phyloP scores from a whole-genome alignment of 2,113 vertebrate species.

The Trochalopteron elliotii region DNA sequence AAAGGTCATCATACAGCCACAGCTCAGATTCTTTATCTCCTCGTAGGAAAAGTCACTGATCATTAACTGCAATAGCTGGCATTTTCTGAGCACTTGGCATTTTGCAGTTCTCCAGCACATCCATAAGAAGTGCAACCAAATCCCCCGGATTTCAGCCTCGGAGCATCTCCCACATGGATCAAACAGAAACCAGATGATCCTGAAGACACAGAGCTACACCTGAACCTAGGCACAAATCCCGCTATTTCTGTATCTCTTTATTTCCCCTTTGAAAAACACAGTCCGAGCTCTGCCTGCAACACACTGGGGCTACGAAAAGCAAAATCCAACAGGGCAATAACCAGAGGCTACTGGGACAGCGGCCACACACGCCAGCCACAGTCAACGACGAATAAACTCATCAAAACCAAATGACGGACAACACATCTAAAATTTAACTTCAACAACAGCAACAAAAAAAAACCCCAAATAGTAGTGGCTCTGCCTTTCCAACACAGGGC shows the following conservation, averaged over 20 bases:
- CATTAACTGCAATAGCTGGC: not conserved
- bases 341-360: not conserved
- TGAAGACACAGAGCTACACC: not conserved
- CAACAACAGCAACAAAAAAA: not conserved
- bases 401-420: not conserved
- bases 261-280: not conserved
- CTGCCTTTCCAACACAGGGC: not conserved
- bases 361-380: not conserved
- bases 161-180: not conserved
- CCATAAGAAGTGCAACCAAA: not conserved
- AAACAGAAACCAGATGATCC: not conserved
- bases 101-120: not conserved
- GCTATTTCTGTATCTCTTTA: not conserved
- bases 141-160: not conserved
- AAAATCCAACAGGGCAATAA: not conserved
- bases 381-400: not conserved
- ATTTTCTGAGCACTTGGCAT: not conserved
- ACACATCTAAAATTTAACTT: not conserved
- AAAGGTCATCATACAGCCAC: not conserved
- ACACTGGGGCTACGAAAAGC: accelerated
- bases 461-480: accelerated
- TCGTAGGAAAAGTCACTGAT: conserved; percentile 10
- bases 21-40: not conserved
- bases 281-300: not conserved
- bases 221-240: not conserved